phyloP scores from a whole-genome alignment of 1,140 invertebrate genomes.

The Brachionus asplanchnoidis region DNA sequence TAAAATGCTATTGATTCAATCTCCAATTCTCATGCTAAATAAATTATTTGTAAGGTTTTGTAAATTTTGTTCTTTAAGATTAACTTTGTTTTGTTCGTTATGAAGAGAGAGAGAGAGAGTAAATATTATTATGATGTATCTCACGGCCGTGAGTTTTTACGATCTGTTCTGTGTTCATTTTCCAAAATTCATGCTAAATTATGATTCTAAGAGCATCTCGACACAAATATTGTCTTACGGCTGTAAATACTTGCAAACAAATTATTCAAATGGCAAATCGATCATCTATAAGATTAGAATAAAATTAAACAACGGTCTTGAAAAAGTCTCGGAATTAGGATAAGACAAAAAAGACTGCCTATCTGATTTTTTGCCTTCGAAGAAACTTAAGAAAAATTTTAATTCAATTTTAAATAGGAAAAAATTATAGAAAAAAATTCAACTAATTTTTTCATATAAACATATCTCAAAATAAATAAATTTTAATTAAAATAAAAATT shows the following conservation, averaged over 20 bases:
- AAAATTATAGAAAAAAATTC: too few species aligned
- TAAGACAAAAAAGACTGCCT: too few species aligned
- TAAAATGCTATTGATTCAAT: neutral
- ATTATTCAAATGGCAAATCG: neutral
- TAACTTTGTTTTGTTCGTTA: neutral
- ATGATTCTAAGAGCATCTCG: neutral
- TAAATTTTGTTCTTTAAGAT: neutral
- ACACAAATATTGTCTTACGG: neutral
- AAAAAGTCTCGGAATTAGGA: too few species aligned
- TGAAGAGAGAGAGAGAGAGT: neutral
- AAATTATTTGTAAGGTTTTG: slow-evolving; percentile 5
- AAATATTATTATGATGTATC: neutral
- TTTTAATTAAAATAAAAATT: too few species aligned
- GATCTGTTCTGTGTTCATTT: neutral
- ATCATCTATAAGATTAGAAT: neutral
- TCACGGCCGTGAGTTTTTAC: neutral
- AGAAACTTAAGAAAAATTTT: too few species aligned
- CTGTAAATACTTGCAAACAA: neutral
- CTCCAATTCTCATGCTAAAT: neutral
- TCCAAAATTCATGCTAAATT: neutral
- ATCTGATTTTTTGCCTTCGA: too few species aligned
- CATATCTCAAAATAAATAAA: too few species aligned
- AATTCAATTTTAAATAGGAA: too few species aligned
- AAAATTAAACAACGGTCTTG: neutral
- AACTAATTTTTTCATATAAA: too few species aligned